Percentiles rank a stretch among this genome's conserved stretches.
phyloP scores from a whole-genome alignment of 1,140 invertebrate species.

The Drosophila ercepeae region DNA sequence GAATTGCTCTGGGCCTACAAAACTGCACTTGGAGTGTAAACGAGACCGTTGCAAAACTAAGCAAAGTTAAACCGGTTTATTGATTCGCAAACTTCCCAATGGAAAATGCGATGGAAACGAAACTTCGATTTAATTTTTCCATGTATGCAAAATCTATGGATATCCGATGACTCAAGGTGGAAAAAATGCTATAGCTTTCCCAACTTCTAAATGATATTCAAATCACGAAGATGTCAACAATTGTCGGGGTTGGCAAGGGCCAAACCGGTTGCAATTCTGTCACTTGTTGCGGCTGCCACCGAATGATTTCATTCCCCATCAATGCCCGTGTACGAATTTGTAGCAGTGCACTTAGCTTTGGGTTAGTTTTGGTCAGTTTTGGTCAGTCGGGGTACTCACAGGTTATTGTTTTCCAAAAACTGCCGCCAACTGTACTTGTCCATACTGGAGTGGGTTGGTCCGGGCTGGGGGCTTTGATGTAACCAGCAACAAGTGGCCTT shows the following conservation, averaged over 20 bases:
- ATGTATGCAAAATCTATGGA: conserved; percentile 5
- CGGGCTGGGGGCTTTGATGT: too few relatives aligned
- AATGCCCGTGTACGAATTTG: background rate
- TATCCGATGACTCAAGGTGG: conserved; percentile 2
- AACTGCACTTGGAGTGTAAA: conserved; percentile 1
- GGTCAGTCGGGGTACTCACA: conserved; percentile 44
- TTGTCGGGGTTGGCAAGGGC: too few relatives aligned
- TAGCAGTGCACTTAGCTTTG: conserved; percentile 16
- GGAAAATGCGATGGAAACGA: conserved; percentile 9
- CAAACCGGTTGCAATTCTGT: conserved; percentile 15
- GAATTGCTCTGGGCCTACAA: background rate
- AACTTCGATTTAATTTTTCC: conserved; percentile 6
- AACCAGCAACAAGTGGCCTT: conserved; percentile 32
- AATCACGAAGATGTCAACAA: conserved; percentile 18
- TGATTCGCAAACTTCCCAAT: conserved; percentile 7
- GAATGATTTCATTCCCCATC: background rate
- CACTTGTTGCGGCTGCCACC: conserved; percentile 11
- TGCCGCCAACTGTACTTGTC: conserved; percentile 39
- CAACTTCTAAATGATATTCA: background rate
- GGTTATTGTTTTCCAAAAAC: conserved; percentile 71
- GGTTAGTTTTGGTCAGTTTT: too few relatives aligned
- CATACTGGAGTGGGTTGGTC: conserved; percentile 21
- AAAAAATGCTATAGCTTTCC: background rate
- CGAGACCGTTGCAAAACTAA: conserved; percentile 13
- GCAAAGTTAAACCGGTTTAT: conserved; percentile 24